Base-by-base conservation (phyloP, 2,888 invertebrate species). In the Agrilus mali region DNA sequence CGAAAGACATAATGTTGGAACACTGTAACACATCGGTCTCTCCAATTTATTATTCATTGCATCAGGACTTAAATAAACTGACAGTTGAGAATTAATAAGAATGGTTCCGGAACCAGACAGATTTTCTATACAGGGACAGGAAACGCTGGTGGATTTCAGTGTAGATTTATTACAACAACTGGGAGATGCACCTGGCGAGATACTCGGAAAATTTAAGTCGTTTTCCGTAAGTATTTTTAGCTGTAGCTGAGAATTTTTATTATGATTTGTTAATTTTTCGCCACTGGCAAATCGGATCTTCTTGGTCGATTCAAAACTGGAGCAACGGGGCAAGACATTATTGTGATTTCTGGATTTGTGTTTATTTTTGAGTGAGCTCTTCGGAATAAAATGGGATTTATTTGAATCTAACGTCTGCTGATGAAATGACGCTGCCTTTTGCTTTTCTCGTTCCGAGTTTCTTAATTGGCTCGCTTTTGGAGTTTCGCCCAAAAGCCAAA, bases 291-390 rank as follows among this genome's bases (percentile, higher is more conserved):
- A 88, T 47, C 88, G 72, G 45, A 88, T 66, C 54, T 83, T 80
- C 63, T 88, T 88, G 40, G 87, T 86, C 48, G 87, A 87, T 64
- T 88, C 87, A 56, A 85, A 74, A 61, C 86, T 87, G 53, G 83
- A 81, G 52, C 86, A 86, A 45, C 86, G 73, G 55, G 67, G 75
- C 59, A 68, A 67, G 45, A 54, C 73, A 57, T 63, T n/a, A n/a
- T n/a, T 78, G 59, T 60, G 72, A 47, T 73, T 75, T 54, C 76
- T 77, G 2, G 27, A 27, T 27, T 27, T 27, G 27, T 27, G 27
- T 10, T 27, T 27, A 49, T 76, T 81, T 58, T 86, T 86, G 34
- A 86, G 64, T 0, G 86, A 86, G 48, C 80, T 80, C 17, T 80
- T 69, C 1, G 77, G 78, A 4, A 61, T 53, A 8, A 60, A 54